Percentiles rank a stretch among this genome's conserved stretches.
Conservation (phyloP, 2,888 invertebrate genomes). For the Molorchus minor region DNA sequence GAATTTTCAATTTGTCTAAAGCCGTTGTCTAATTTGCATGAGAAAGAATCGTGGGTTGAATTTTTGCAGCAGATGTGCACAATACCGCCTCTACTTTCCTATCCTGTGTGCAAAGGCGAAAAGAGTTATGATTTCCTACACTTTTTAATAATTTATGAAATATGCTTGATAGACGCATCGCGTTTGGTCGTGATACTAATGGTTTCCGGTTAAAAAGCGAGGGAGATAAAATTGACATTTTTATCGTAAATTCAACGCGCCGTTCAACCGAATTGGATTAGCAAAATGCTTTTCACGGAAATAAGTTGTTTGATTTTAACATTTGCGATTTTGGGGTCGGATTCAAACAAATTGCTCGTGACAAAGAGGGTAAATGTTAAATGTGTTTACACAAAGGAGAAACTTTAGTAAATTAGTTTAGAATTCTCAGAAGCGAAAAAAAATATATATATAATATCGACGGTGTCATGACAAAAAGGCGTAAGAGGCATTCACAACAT, state of each 20-base stretch:
- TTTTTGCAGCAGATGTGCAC: constrained; percentile 24
- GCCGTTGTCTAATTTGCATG: constrained; percentile 25
- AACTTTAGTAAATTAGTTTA: too few species aligned
- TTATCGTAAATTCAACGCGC: constrained; percentile 3
- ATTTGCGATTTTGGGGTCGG: too few species aligned
- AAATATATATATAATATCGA: too few species aligned
- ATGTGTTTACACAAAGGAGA: too few species aligned
- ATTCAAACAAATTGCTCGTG: too few species aligned
- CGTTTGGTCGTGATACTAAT: constrained; percentile 8
- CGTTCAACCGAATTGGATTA: not conserved
- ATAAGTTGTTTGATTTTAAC: too few species aligned
- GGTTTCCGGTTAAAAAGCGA: constrained; percentile 10
- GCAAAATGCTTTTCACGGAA: too few species aligned
- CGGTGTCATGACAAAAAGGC: too few species aligned
- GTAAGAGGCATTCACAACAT: too few species aligned
- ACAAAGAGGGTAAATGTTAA: too few species aligned
- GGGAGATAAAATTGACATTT: constrained; percentile 10
- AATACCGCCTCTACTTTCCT: constrained; percentile 16
- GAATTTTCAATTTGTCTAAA: constrained; percentile 27
- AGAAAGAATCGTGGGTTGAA: constrained; percentile 23
- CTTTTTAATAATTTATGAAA: constrained; percentile 22
- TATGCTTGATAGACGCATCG: constrained; percentile 20
- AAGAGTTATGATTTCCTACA: constrained; percentile 17
- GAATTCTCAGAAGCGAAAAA: too few species aligned
- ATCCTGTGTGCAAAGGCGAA: constrained; percentile 16